Conservation (phyloP, 2,113 vertebrate species). For the Piaya cayana region DNA sequence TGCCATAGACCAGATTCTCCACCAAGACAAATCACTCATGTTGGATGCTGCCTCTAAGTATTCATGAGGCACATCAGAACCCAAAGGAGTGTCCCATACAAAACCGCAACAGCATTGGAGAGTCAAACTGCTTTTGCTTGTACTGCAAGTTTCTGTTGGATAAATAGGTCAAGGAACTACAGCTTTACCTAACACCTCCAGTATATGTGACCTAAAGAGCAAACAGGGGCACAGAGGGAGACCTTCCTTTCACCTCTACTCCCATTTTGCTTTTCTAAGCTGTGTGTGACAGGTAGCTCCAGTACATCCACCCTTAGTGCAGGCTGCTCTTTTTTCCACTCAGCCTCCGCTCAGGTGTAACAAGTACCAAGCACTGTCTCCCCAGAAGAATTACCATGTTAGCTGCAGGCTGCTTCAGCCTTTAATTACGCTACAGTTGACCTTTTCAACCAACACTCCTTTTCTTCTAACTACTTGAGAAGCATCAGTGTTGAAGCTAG, state of each 20-base stretch:
- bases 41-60: background rate
- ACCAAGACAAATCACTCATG: background rate
- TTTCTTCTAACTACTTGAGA: background rate
- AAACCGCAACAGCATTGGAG: constrained; percentile 25
- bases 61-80: constrained; percentile 22
- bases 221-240: background rate
- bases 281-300: fast-evolving
- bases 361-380: background rate
- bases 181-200: constrained; percentile 41
- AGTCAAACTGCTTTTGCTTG: constrained; percentile 63
- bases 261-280: background rate
- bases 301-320: background rate
- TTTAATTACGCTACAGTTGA: background rate
- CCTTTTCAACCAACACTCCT: constrained; percentile 40
- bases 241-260: background rate
- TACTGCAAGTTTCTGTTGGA: constrained; percentile 46
- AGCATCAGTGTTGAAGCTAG: background rate
- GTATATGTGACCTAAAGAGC: background rate
- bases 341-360: background rate
- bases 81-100: constrained; percentile 32
- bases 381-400: background rate
- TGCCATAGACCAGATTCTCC: background rate
- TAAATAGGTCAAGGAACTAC: constrained; percentile 60
- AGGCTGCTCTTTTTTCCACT: background rate
- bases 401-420: background rate